phyloP scores from a whole-genome alignment of 2,797 vertebrate species.

The Aselliscus stoliczkanus region DNA sequence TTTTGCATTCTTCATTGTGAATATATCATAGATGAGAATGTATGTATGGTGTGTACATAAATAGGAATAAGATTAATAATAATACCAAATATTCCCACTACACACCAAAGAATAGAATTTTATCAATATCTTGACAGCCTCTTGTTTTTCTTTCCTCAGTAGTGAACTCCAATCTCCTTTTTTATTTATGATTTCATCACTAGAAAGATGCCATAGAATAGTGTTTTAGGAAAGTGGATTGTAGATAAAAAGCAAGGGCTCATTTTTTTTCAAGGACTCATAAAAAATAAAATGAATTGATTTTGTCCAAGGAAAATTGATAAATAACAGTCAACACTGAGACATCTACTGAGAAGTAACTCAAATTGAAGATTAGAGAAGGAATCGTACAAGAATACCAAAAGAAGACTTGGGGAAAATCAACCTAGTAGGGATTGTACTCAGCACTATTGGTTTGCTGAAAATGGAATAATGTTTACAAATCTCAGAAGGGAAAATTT shows the following conservation, averaged over 20 bases:
- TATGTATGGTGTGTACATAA: neutral
- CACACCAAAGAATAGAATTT: neutral
- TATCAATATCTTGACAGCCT: neutral
- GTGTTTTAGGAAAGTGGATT: neutral
- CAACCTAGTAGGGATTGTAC: neutral
- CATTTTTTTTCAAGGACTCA: neutral
- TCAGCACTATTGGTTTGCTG: neutral
- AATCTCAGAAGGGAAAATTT: neutral
- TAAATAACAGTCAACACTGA: neutral
- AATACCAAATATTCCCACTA: neutral
- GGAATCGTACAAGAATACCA: neutral
- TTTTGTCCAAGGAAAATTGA: neutral
- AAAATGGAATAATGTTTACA: neutral
- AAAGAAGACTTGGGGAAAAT: neutral
- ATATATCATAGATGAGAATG: neutral
- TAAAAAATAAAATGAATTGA: neutral
- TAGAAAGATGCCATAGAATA: neutral
- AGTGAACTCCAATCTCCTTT: neutral
- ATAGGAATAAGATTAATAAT: neutral
- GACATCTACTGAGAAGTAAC: neutral
- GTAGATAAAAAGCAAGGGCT: neutral
- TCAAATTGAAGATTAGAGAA: constrained; percentile 10
- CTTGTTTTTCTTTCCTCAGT: neutral
- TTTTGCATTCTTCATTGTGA: neutral
- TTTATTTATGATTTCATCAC: neutral